phyloP scores from a whole-genome alignment of 2,113 vertebrate genomes.

The Dinomys branickii region DNA sequence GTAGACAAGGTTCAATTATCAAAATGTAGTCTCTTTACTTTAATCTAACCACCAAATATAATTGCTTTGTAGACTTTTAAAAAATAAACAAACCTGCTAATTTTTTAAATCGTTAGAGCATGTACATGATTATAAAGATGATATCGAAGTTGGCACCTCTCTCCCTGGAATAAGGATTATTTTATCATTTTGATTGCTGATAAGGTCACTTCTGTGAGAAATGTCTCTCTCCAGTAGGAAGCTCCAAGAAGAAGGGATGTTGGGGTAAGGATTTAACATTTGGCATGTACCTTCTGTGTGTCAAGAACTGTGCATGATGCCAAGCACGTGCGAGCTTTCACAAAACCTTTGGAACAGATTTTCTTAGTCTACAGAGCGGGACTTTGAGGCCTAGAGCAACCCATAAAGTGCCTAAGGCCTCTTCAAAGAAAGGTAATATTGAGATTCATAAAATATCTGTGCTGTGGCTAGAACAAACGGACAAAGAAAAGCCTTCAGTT shows the following conservation, averaged over 20 bases:
- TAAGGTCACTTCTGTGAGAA: background rate
- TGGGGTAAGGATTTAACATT: background rate
- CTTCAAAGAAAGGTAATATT: background rate
- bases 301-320: background rate
- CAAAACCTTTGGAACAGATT: background rate
- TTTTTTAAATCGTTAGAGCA: background rate
- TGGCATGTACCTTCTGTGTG: background rate
- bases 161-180: background rate
- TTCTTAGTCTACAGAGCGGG: background rate
- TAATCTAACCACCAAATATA: background rate
- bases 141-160: background rate
- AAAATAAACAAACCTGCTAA: background rate
- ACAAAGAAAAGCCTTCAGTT: background rate
- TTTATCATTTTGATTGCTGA: background rate
- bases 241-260: background rate
- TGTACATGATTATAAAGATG: slow-evolving; percentile 2
- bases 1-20: background rate
- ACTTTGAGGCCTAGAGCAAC: too few species aligned
- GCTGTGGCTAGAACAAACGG: background rate
- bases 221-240: background rate
- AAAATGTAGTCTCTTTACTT: background rate
- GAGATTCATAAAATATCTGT: background rate
- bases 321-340: background rate
- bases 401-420: background rate
- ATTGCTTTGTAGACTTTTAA: background rate